Conservation (phyloP, 2,797 vertebrate species). For the Aplochiton taeniatus region DNA sequence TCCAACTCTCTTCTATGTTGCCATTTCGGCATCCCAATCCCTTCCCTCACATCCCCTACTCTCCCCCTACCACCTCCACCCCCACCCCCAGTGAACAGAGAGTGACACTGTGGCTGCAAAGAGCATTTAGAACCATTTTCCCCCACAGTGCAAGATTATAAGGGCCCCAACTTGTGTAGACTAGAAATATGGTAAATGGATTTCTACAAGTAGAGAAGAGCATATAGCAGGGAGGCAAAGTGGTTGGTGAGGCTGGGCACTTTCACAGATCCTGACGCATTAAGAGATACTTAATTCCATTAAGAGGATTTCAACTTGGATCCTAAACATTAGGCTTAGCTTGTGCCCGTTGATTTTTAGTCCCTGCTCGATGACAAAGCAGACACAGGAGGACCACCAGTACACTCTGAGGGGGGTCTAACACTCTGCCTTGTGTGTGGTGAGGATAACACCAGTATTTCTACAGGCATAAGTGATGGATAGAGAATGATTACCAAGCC, state of each 20-base stretch:
- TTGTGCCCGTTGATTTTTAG: not conserved
- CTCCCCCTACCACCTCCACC: not conserved
- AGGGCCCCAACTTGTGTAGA: constrained; percentile 18
- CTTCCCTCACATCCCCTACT: constrained; percentile 20
- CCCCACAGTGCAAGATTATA: constrained; percentile 19
- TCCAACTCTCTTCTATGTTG: constrained; percentile 29
- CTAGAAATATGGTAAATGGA: constrained; percentile 1
- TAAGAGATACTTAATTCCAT: not conserved
- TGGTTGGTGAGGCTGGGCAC: not conserved
- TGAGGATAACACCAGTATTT: too few relatives aligned
- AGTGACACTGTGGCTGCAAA: constrained; percentile 22
- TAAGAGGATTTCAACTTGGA: constrained; percentile 8
- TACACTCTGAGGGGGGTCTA: not conserved
- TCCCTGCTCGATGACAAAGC: not conserved
- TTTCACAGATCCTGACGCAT: not conserved
- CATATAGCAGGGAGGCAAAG: constrained; percentile 1
- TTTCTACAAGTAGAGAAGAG: constrained; percentile 28
- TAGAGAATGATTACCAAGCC: too few relatives aligned
- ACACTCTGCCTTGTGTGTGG: too few relatives aligned
- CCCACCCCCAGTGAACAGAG: constrained; percentile 16
- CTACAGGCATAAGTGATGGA: too few relatives aligned
- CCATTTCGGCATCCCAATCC: constrained; percentile 49
- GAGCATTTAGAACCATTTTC: constrained; percentile 32
- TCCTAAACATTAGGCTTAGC: not conserved
- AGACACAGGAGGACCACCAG: not conserved